Base-by-base conservation (phyloP, 37 sponge, comb jelly and placozoan species). In the Chondrosia reniformis region DNA sequence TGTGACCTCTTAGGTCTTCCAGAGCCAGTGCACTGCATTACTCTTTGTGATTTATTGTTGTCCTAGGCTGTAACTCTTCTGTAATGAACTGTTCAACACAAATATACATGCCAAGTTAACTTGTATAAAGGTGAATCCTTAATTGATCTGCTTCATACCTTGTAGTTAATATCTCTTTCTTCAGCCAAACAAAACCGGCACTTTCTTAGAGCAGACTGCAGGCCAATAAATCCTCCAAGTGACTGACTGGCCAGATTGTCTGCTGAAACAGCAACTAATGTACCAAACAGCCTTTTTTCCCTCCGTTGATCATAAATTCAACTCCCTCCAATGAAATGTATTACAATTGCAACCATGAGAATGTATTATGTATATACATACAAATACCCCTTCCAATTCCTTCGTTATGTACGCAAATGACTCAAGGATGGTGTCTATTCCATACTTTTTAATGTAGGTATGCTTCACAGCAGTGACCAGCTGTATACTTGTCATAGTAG, bases 161-260 rank as follows among this genome's bases (percentile, higher is more conserved):
- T 81, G 32, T 73, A 36, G 31, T 81, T 55, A 7, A 71, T 31
- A 13, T 81, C 58, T 22, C 32, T 2, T 13, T 37, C 36, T 22
- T 73, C 72, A 3, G 81, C 72, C 81, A 81, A 72, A 59, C 81
- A 81, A 3, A 19, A 38, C 33, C 81, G 34, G 30, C 81, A 81
- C 36, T 54, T 32, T 17, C 81, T 67, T 2, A 81, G 38, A 21
- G 81, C 59, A 39, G 67, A 39, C 31, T 58, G 34, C 21, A 65
- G 74, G 31, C 42, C 27, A 27, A 72, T 81, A 36, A 27, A 81
- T 40, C 81, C 81, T 24, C 74, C 81, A 46, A 81, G 21, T 25
- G 56, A 30, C 8, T 81, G 73, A 6, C 65, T 40, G 27, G 74
- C 72, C 15, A 71, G 61, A 45, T 81, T 81, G 74, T 81, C 81